Percentiles rank a stretch among this genome's conserved stretches.
These are phyloP conservation scores for Dasypogon diadema DNA, from an alignment of 2,888 invertebrate genomes.

Conservation along the genomic window DNA sequence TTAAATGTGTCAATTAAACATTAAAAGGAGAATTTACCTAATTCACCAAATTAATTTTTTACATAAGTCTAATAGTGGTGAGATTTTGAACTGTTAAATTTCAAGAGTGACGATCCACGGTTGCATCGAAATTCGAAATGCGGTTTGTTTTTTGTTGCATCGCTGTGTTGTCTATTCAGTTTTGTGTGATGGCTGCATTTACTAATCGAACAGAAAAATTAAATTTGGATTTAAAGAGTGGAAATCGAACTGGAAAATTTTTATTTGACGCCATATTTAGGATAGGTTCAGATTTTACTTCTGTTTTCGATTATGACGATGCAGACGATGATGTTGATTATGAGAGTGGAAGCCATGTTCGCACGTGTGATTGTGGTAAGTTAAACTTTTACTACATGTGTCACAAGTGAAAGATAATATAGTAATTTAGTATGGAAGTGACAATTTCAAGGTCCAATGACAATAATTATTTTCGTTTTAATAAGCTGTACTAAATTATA, in stretches of 20 bases:
- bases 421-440: too few species aligned
- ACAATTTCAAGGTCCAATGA: too few species aligned
- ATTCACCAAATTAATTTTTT: conserved; percentile 36
- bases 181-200: neutral
- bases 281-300: conserved; percentile 70
- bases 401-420: too few species aligned
- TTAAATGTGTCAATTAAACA: conserved; percentile 42
- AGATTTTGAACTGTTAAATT: neutral
- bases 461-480: too few species aligned
- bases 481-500: too few species aligned
- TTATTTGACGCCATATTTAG: conserved; percentile 81
- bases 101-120: neutral
- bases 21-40: conserved; percentile 16
- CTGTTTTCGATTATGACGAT: conserved; percentile 70
- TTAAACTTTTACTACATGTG: too few species aligned
- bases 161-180: conserved; percentile 14
- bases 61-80: conserved; percentile 11
- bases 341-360: conserved; percentile 71
- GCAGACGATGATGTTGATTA: conserved; percentile 73
- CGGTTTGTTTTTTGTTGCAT: conserved; percentile 7
- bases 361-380: conserved; percentile 83
- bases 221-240: neutral
- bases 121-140: conserved; percentile 46
- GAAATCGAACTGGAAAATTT: conserved; percentile 75
- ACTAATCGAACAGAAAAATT: conserved; percentile 4